Evolutionary conservation across 2,113 vertebrate species (phyloP).

Genomic region (Tretioscincus oriximinensis): DNA sequence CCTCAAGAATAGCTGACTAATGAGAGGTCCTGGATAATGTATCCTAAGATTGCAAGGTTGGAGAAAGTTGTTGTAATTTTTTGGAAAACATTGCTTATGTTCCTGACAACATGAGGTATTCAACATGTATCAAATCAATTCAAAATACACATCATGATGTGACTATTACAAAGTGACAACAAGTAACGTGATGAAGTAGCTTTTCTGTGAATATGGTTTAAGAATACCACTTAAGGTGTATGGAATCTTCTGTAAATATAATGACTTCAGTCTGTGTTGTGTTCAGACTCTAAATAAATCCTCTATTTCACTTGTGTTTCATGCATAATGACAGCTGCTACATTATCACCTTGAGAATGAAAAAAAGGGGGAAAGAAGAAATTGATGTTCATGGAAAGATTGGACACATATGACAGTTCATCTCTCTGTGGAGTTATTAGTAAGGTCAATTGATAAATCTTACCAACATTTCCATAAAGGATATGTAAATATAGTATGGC

Average conservation of each 20-base stretch:
- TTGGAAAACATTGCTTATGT: neutral
- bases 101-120: neutral
- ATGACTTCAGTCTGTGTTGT: neutral
- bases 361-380: too few species aligned
- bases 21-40: neutral
- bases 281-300: rapidly evolving
- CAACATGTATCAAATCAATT: neutral
- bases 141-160: neutral
- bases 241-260: neutral
- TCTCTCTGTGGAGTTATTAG: too few species aligned
- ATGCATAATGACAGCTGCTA: neutral
- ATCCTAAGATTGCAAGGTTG: neutral
- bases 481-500: too few species aligned
- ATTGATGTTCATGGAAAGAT: neutral
- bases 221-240: neutral
- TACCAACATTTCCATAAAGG: too few species aligned
- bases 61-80: too few species aligned
- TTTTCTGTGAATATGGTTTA: neutral
- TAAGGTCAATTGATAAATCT: too few species aligned
- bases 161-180: neutral
- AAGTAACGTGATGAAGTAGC: neutral
- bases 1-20: neutral
- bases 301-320: neutral
- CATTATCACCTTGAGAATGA: neutral
- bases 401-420: neutral